Evolutionary conservation across 2,113 vertebrate species (phyloP).

Genomic region (Vanacampus margaritifer): DNA sequence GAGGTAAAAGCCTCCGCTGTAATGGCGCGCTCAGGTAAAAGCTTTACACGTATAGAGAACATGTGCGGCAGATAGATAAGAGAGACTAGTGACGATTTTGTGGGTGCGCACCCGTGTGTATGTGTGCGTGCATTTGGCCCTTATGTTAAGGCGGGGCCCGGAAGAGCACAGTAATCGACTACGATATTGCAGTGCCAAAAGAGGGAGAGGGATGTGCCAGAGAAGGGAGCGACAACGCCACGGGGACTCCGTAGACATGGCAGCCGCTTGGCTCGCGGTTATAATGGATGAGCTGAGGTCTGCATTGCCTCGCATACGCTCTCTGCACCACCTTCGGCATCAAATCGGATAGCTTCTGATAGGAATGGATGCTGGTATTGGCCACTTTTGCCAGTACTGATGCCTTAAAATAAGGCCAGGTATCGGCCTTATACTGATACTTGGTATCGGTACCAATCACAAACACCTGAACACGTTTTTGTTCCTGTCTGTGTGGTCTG

Average conservation of each 20-base stretch:
- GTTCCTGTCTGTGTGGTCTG: not conserved
- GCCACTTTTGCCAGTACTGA: too few relatives aligned
- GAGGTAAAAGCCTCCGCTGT: constrained; percentile 64
- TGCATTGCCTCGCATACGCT: constrained; percentile 44
- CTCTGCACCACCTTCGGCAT: constrained; percentile 37
- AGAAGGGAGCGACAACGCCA: constrained; percentile 25
- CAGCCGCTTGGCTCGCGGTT: constrained; percentile 62
- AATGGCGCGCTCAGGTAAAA: constrained; percentile 68
- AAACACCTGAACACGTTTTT: not conserved
- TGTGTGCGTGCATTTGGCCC: constrained; percentile 33
- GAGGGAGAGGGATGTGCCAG: not conserved
- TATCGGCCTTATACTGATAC: too few relatives aligned
- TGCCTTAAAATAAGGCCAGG: too few relatives aligned
- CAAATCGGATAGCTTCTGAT: too few relatives aligned
- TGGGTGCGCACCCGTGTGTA: constrained; percentile 39
- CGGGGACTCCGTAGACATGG: constrained; percentile 62
- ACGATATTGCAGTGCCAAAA: constrained; percentile 36
- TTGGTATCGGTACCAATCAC: too few relatives aligned
- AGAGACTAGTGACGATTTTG: constrained; percentile 32
- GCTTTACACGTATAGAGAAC: constrained; percentile 68
- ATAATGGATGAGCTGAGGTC: constrained; percentile 68
- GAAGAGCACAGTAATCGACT: constrained; percentile 52
- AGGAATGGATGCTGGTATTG: too few relatives aligned
- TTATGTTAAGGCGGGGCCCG: constrained; percentile 39
- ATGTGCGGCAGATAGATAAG: constrained; percentile 75